A percentile compares a stretch with the other conserved stretches of the same genome.
Conservation (phyloP, 2,888 invertebrate species). For the Apodemia zela region DNA sequence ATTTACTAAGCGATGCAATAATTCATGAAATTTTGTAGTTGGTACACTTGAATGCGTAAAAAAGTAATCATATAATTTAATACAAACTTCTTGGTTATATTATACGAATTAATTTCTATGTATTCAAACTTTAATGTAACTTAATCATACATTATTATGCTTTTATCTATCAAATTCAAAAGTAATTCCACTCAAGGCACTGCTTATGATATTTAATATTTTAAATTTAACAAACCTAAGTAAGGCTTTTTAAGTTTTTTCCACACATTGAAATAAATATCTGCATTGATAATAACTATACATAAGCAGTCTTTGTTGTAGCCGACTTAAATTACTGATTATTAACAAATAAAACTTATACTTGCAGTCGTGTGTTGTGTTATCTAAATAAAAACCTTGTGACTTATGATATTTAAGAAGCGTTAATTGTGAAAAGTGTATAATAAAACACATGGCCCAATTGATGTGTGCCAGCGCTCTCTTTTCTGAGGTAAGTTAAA, state of each 20-base stretch:
- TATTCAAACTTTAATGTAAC: too few species aligned
- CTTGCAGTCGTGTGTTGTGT: not conserved
- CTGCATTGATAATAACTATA: too few species aligned
- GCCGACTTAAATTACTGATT: not conserved
- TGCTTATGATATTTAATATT: too few species aligned
- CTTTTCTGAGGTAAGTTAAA: conserved; percentile 54
- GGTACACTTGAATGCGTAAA: not conserved
- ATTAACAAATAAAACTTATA: not conserved
- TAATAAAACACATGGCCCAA: conserved; percentile 48
- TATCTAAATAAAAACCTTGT: conserved; percentile 24
- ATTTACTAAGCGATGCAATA: not conserved
- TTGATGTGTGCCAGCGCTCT: conserved; percentile 56
- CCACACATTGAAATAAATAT: too few species aligned
- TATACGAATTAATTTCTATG: too few species aligned
- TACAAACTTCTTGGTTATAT: not conserved
- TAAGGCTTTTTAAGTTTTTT: too few species aligned
- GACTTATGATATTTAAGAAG: conserved; percentile 12
- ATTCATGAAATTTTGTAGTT: not conserved
- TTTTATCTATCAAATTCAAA: too few species aligned
- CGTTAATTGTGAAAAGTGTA: conserved; percentile 39
- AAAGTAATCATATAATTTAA: not conserved
- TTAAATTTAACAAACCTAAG: too few species aligned
- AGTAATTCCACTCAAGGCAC: too few species aligned
- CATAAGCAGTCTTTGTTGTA: not conserved
- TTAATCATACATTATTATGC: too few species aligned